Conservation (phyloP, 2,797 vertebrate species). For the Ctenosaura bakeri region DNA sequence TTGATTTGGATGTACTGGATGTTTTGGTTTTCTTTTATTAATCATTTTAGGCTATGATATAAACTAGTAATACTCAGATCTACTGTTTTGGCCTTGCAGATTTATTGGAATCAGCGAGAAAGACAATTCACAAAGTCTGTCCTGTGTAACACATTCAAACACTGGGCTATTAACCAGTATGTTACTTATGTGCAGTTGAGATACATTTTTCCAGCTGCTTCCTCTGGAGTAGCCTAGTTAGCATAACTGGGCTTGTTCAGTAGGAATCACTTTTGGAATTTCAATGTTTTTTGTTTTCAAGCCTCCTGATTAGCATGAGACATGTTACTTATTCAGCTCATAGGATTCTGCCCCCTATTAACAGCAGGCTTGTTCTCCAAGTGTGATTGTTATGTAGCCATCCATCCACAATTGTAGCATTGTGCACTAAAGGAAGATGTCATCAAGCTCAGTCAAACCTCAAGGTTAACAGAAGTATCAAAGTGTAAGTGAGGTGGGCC, state of each 20-base stretch:
- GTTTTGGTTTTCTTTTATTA: constrained; percentile 30
- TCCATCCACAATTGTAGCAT: too few species aligned
- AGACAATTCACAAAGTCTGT: neutral
- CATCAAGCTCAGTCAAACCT: neutral
- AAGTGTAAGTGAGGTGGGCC: neutral
- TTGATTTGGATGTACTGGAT: neutral
- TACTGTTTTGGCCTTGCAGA: neutral
- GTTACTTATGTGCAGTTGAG: neutral
- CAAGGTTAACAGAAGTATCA: neutral
- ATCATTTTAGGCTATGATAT: neutral
- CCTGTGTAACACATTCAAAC: neutral
- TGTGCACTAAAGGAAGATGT: neutral
- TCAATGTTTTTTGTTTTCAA: neutral
- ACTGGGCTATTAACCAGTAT: neutral
- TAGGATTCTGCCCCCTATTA: neutral
- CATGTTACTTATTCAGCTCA: neutral
- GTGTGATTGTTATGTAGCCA: neutral
- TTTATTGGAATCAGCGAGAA: neutral
- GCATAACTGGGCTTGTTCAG: too few species aligned
- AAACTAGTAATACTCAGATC: constrained; percentile 8
- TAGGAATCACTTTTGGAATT: neutral
- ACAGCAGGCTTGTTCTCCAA: neutral
- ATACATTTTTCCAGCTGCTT: neutral
- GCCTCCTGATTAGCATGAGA: neutral
- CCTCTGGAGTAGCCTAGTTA: neutral